phyloP scores from a whole-genome alignment of 2,113 vertebrate genomes.

The Vulpes lagopus region DNA sequence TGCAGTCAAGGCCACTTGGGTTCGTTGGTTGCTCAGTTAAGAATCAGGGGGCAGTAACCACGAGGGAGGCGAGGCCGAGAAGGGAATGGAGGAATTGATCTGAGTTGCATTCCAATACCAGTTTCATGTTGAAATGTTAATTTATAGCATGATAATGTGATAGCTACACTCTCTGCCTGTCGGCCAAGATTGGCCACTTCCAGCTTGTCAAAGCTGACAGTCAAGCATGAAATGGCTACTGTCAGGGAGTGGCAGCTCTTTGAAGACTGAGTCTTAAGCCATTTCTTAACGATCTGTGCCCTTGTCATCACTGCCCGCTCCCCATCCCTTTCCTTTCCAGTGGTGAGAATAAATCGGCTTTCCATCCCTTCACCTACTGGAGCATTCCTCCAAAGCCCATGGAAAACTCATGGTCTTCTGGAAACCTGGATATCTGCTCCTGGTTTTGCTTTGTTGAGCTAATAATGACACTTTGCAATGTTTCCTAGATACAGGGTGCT shows the following conservation, averaged over 20 bases:
- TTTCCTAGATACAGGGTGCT: background rate
- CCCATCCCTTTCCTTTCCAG: background rate
- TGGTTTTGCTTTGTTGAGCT: background rate
- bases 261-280: slow-evolving; percentile 30
- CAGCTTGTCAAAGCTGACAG: slow-evolving; percentile 36
- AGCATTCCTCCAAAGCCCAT: background rate
- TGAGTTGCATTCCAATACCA: background rate
- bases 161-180: background rate
- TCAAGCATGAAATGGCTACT: background rate
- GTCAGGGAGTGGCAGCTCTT: slow-evolving; percentile 16
- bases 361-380: background rate
- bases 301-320: background rate
- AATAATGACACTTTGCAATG: background rate
- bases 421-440: background rate
- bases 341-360: background rate
- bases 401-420: background rate
- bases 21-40: background rate
- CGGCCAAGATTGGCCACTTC: slow-evolving; percentile 24
- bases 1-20: background rate
- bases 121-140: slow-evolving; percentile 51
- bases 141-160: background rate
- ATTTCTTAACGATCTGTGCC: background rate
- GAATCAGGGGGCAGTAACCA: background rate
- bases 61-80: background rate
- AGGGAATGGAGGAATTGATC: background rate